Evolutionary conservation across 37 sponge, comb jelly and placozoan species (phyloP), one percentile per base, ranked within the genome.

Genomic region (Cladorhizidae sp.): DNA sequence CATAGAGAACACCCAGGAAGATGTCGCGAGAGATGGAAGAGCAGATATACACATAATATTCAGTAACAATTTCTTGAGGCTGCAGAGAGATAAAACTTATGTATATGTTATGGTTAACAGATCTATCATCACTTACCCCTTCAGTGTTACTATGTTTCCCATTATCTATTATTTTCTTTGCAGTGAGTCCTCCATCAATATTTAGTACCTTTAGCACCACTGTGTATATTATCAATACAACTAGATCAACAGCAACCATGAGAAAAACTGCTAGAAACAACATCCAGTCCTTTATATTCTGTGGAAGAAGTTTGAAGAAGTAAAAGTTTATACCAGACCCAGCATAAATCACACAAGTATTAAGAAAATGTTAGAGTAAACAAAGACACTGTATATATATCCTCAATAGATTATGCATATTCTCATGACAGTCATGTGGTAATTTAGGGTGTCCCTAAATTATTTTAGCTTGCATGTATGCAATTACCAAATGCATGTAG

Each of bases 1-100:
- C 87, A 67, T 74, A 80, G 15, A 86, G 80, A n/a, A 86, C 25
- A 18, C 80, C 87, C 36, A 73, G 51, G 45, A 59, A 74, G 38
- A 80, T 86, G 28, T 74, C 36, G 1, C 76, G 55, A 6, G 55
- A 36, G 22, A 3, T 35, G 1, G 80, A 74, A 8, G 55, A 42
- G 28, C 87, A 86, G 23, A 73, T 52, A 32, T 65, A 80, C 14
- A 41, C 67, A 68, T 32, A 86, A 40, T 45, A 74, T 0, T 40
- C 25, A 22, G 70, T 83, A 3, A 76, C 57, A 20, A 55, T 25
- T 22, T 29, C 45, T 22, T 55, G 40, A 25, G 49, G 32, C 78
- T 85, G 49, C 49, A 45, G 49, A 45, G 49, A 45, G 49, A 45
- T 5, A 45, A 9, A 9, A 45, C 49, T 5, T 9, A 12, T 5